phyloP scores from a whole-genome alignment of 2,888 invertebrate genomes.

The Stenodema calcarata region DNA sequence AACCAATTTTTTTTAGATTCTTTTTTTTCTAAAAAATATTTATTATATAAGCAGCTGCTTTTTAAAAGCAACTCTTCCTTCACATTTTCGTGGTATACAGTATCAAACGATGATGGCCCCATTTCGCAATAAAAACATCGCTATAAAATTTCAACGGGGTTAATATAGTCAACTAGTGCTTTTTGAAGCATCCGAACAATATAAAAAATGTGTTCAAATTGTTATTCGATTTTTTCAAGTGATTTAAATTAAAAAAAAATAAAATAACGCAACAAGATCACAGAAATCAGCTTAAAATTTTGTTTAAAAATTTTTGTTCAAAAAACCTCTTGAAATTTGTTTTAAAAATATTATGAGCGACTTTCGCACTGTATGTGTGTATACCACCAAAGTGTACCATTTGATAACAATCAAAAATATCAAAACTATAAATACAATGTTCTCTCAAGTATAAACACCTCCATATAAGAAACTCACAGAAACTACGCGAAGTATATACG shows the following conservation, averaged over 20 bases:
- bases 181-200: not conserved
- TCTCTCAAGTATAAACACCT: constrained; percentile 39
- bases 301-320: not conserved
- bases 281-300: constrained; percentile 21
- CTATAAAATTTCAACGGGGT: constrained; percentile 3
- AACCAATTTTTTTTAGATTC: constrained; percentile 32
- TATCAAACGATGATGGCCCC: constrained; percentile 19
- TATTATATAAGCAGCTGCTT: constrained; percentile 34
- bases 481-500: constrained; percentile 24
- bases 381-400: constrained; percentile 39
- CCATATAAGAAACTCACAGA: constrained; percentile 44
- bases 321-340: not conserved
- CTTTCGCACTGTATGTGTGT: not conserved
- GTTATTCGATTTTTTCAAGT: not conserved
- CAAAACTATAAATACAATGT: constrained; percentile 39
- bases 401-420: constrained; percentile 41
- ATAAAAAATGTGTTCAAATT: not conserved
- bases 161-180: not conserved
- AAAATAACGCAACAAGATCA: constrained; percentile 31
- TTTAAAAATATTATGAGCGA: constrained; percentile 6
- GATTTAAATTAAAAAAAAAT: constrained; percentile 1
- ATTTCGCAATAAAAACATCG: not conserved
- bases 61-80: constrained; percentile 33
- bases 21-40: constrained; percentile 40
- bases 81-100: constrained; percentile 44